Evolutionary conservation across 1,140 invertebrate genomes (phyloP), one percentile per base, ranked within the genome.

Genomic region (Proctacanthus coquilletti): DNA sequence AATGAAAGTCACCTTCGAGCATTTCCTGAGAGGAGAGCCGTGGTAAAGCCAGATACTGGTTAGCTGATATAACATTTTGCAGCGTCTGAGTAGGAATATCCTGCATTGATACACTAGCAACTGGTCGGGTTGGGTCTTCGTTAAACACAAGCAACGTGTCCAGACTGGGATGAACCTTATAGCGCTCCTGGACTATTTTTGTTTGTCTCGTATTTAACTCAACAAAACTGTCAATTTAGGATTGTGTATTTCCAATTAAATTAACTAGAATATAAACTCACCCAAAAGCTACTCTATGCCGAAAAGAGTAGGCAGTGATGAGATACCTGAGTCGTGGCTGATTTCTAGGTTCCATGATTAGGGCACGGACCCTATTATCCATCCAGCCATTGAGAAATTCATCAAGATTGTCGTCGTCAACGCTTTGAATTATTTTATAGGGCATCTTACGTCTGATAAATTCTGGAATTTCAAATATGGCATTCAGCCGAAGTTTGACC

Each of bases 71-170:
- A 21, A 95, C 72, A 60, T 94, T 84, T 42, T 82, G 79, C 60
- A 96, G 71, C 1, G 85, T 87, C 39, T 81, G 73, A 18, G 77
- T 77, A 9, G 85, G 82, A 51, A 93, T 86, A 56, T 91, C 84
- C 21, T 77, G 68, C 76, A 91, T 89, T 39, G 77, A 92, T 29
- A 94, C 70, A 38, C 81, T 84, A 19, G 87, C 89, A 36, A 83
- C 78, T 2, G 91, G 84, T 36, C 74, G 69, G 8, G 72, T 65
- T 3, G 69, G 69, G 57, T 91, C 83, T 61, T 96, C 92, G 62
- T 95, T 92, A 53, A 96, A 89, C 32, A 96, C 62, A 34, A 94
- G 65, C 38, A 97, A 68, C 2, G 80, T 86, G 52, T 95, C 88
- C 56, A 83, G 71, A 47, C 79, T 77, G 10, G 68, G 55, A 30